A percentile compares a stretch with the other conserved stretches of the same genome.
Evolutionary conservation across 2,797 vertebrate genomes (phyloP).

Genomic region (Spinus pinus): DNA sequence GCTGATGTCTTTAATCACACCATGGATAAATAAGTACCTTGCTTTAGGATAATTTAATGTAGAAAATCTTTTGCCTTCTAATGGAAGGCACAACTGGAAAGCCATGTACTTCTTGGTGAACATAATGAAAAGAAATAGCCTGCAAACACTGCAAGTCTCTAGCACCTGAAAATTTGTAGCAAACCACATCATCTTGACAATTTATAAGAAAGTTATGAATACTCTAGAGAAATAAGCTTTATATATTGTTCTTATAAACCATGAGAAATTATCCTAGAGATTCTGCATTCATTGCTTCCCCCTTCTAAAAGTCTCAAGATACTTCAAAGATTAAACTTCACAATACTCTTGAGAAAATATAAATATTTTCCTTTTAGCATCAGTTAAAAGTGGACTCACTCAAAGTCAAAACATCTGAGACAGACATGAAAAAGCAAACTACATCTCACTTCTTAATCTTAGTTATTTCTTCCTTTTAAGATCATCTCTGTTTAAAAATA

Average conservation of each 20-base stretch:
- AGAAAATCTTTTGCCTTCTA: neutral
- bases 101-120: neutral
- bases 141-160: neutral
- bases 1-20: neutral
- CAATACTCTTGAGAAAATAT: neutral
- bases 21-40: neutral
- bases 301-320: neutral
- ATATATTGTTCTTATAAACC: neutral
- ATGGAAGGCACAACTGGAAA: neutral
- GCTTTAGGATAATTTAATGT: neutral
- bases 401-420: neutral
- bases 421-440: neutral
- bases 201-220: neutral
- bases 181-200: neutral
- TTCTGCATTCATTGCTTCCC: neutral
- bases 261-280: neutral
- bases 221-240: neutral
- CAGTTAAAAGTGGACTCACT: neutral
- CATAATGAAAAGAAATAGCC: slow-evolving; percentile 2
- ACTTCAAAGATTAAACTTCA: neutral
- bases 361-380: neutral
- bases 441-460: neutral
- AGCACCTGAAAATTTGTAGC: neutral
- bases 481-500: neutral
- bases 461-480: neutral